Evolutionary conservation across 2,888 invertebrate genomes (phyloP), one percentile per base, ranked within the genome.

Genomic region (Gibbula magus): DNA sequence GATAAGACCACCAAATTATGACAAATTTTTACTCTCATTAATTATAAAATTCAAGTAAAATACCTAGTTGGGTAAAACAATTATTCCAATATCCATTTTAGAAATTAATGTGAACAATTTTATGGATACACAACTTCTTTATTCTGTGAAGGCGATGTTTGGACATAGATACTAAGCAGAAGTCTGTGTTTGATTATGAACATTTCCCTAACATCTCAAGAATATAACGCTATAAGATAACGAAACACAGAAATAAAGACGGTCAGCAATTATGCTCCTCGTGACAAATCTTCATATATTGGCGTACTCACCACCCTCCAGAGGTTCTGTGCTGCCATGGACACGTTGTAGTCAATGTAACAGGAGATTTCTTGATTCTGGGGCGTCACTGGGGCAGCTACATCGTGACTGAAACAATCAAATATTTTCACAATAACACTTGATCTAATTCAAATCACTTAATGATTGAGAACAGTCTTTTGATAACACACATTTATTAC

Each of bases 301-400:
- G 8, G 25, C 51, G 3, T 16, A 87, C 91, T 84, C 83, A 92
- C 97, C 13, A 99, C 96, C 83, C 95, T 95, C 98, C 98, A 99
- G 10, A 97, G 92, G 93, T 97, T 96, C 93, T 98, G 98, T 1
- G 97, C 96, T 4, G 96, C 94, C 98, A 98, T 98, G 18, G 98
- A 97, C 20, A 99, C 96, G 92, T 98, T 98, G 93, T 99, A 98
- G 93, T 99, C 98, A 87, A 99, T 96, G 93, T 98, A 99, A 93
- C 98, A 98, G 8, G 97, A 96, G 0, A 99, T 96, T 94, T 99
- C 98, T 94, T 96, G 93, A 97, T 97, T 96, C 89, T 97, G 97
- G 0, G 98, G 98, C 0, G 97, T 97, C 93, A 97, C 95, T 0
- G 98, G 96, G 0, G 98, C 97, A 5, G 98, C 98, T 4, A 99